phyloP scores from a whole-genome alignment of 2,113 vertebrate species.

The Laterallus jamaicensis region DNA sequence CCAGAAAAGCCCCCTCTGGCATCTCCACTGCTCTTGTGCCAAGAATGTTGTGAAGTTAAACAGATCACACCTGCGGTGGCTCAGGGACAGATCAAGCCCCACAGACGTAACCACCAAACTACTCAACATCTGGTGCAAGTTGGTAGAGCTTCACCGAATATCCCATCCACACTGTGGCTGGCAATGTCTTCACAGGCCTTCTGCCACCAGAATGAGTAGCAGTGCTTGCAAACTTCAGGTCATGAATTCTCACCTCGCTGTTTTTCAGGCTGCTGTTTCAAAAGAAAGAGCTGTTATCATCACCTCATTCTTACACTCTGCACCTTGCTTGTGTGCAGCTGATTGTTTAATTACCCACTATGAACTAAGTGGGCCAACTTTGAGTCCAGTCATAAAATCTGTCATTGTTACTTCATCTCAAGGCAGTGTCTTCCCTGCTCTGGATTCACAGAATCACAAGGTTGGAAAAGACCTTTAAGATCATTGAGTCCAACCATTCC shows the following conservation, averaged over 20 bases:
- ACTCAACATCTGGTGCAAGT: neutral
- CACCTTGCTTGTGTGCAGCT: neutral
- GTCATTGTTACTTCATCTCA: neutral
- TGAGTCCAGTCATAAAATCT: neutral
- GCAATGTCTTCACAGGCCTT: neutral
- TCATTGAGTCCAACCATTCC: too few species aligned
- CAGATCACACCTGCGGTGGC: neutral
- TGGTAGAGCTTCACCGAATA: neutral
- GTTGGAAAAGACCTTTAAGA: too few species aligned
- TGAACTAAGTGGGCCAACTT: neutral
- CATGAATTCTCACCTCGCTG: neutral
- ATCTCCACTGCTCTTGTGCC: neutral
- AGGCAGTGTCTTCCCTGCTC: neutral
- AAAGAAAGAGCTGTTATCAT: neutral
- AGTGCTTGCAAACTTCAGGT: neutral
- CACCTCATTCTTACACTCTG: rapidly evolving
- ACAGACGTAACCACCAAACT: neutral
- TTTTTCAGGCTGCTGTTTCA: neutral
- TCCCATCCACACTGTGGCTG: rapidly evolving
- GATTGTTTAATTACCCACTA: neutral
- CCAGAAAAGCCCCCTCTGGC: neutral
- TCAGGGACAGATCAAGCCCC: neutral
- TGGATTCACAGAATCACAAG: neutral
- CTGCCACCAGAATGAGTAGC: neutral
- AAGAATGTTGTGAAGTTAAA: rapidly evolving